phyloP scores from a whole-genome alignment of 2,888 invertebrate genomes.

The Mythimna loreyi region DNA sequence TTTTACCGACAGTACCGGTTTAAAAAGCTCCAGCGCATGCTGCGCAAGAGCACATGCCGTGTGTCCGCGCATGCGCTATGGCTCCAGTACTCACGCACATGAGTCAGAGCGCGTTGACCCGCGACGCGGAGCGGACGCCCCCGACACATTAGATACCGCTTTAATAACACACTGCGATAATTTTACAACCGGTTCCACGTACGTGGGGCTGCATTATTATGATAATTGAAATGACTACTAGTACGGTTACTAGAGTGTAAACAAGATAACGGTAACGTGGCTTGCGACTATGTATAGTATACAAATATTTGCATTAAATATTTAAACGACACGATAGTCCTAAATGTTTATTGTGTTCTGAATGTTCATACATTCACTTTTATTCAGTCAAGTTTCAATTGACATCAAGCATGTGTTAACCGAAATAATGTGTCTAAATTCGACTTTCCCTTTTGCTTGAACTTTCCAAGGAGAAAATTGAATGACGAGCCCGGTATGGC shows the following conservation, averaged over 20 bases:
- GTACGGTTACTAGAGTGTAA: slow-evolving; percentile 67
- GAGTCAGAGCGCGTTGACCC: slow-evolving; percentile 85
- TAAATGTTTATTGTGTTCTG: slow-evolving; percentile 30
- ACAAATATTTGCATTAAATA: slow-evolving; percentile 58
- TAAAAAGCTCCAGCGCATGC: slow-evolving; percentile 59
- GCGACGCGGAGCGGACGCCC: slow-evolving; percentile 73
- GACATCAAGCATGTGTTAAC: slow-evolving; percentile 49
- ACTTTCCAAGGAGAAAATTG: slow-evolving; percentile 59
- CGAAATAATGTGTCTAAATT: slow-evolving; percentile 60
- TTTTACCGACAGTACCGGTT: slow-evolving; percentile 61
- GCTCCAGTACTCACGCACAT: slow-evolving; percentile 58
- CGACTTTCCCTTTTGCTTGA: slow-evolving; percentile 71
- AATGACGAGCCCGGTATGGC: neutral
- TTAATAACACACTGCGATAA: slow-evolving; percentile 67
- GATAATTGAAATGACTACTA: slow-evolving; percentile 71
- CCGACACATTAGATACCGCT: slow-evolving; percentile 64
- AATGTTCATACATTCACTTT: slow-evolving; percentile 25
- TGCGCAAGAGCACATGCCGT: slow-evolving; percentile 70
- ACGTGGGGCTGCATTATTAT: slow-evolving; percentile 70
- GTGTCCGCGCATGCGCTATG: slow-evolving; percentile 59
- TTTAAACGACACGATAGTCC: slow-evolving; percentile 35
- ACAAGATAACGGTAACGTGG: slow-evolving; percentile 70
- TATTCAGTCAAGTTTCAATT: slow-evolving; percentile 31
- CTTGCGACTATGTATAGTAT: slow-evolving; percentile 47
- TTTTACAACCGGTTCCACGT: slow-evolving; percentile 77